Percentiles rank a stretch among this genome's conserved stretches.
Conservation (phyloP, 2,797 vertebrate genomes). For the Paguma larvata region DNA sequence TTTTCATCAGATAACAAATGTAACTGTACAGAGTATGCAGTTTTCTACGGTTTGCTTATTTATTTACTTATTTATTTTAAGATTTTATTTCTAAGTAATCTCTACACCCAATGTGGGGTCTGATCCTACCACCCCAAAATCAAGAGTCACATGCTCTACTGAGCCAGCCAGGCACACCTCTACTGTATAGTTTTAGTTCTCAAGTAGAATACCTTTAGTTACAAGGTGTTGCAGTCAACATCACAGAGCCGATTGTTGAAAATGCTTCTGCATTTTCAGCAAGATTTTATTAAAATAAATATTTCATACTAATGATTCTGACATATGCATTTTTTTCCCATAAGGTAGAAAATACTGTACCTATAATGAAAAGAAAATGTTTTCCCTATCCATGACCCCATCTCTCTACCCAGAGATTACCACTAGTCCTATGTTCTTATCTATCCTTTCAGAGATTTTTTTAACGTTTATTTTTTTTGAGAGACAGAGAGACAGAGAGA, state of each 20-base stretch:
- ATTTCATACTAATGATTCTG: constrained; percentile 30
- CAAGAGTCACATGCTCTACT: not conserved
- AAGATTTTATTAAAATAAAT: too few relatives aligned
- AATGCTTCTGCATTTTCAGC: constrained; percentile 19
- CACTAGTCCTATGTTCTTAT: not conserved
- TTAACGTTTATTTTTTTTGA: too few relatives aligned
- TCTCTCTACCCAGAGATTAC: not conserved
- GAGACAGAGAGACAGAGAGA: too few relatives aligned
- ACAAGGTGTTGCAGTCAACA: not conserved
- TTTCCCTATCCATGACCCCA: not conserved
- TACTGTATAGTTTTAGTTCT: constrained; percentile 28
- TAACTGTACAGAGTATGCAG: not conserved
- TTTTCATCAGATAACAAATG: constrained; percentile 48
- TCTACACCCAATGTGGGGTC: not conserved
- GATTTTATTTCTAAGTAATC: not conserved
- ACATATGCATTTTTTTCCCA: not conserved
- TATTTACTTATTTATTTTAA: not conserved
- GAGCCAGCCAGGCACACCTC: not conserved
- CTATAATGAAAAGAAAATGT: constrained; percentile 5
- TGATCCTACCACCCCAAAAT: not conserved
- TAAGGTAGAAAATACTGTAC: not conserved
- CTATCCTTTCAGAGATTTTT: not conserved
- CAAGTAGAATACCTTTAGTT: not conserved
- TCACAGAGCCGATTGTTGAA: not conserved
- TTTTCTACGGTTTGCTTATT: not conserved